phyloP scores from a whole-genome alignment of 2,888 invertebrate species.

The Carcina quercana region DNA sequence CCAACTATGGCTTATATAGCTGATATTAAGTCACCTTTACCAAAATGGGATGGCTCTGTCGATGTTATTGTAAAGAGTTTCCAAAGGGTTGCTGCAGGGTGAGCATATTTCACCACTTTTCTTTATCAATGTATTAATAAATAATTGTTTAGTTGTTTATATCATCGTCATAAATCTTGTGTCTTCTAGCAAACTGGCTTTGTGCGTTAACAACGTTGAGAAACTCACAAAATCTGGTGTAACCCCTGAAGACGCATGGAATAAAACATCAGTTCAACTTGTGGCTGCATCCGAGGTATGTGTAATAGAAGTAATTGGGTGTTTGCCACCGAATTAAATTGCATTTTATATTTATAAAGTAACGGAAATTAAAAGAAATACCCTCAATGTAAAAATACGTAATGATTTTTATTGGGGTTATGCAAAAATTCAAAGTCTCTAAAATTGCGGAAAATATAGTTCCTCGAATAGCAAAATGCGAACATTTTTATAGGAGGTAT shows the following conservation, averaged over 20 bases:
- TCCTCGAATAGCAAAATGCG: no score
- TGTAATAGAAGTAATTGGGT: no score
- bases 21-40: conserved; percentile 24
- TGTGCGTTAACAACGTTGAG: conserved; percentile 79
- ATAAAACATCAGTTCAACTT: conserved; percentile 86
- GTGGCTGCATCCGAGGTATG: conserved; percentile 86
- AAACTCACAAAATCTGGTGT: conserved; percentile 76
- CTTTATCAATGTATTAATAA: no score
- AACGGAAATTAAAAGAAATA: no score
- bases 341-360: conserved; percentile 1
- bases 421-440: no score
- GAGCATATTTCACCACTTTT: conserved; percentile 15
- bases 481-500: no score
- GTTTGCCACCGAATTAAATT: no score
- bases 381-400: no score
- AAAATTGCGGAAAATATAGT: no score
- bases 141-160: no score
- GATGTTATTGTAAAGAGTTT: conserved; percentile 73
- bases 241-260: conserved; percentile 87
- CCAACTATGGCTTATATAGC: conserved; percentile 74
- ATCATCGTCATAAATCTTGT: not conserved
- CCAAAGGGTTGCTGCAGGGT: conserved; percentile 77
- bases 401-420: no score
- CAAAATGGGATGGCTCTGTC: conserved; percentile 55
- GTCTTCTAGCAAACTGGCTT: conserved; percentile 62